These are phyloP conservation scores for Tiliacea aurago DNA, from an alignment of 2,888 invertebrate genomes.

Conservation along the genomic window DNA sequence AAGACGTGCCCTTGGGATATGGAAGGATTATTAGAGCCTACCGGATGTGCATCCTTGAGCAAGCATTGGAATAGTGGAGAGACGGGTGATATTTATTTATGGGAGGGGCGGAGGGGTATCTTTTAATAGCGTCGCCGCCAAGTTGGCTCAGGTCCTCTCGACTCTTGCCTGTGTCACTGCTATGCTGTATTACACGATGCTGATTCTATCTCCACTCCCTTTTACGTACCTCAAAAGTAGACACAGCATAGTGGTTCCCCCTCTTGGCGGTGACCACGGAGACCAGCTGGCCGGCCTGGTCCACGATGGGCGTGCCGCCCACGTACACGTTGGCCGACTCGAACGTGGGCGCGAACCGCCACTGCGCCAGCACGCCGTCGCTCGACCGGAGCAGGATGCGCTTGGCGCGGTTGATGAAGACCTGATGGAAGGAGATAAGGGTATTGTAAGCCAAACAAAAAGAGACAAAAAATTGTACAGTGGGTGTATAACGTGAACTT, in stretches of 20 bases:
- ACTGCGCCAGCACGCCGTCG: conserved; percentile 84
- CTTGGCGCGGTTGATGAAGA: conserved; percentile 86
- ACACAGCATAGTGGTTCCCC: conserved; percentile 86
- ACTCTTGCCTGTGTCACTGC: no score
- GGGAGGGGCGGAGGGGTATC: no score
- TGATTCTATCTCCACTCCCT: no score
- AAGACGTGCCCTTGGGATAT: no score
- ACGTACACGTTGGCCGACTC: conserved; percentile 83
- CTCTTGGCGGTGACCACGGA: conserved; percentile 82
- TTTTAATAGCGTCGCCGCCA: no score
- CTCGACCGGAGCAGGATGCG: conserved; percentile 81
- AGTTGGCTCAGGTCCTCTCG: no score
- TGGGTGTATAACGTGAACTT: conserved; percentile 44
- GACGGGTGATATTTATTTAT: no score
- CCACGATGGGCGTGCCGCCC: conserved; percentile 82
- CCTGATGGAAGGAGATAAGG: conserved; percentile 67
- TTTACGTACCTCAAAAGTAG: conserved; percentile 76
- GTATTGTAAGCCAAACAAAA: not conserved
- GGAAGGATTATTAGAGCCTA: no score
- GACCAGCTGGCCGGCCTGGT: conserved; percentile 78
- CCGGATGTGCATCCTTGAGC: no score
- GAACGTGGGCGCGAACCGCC: conserved; percentile 85
- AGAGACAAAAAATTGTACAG: not conserved
- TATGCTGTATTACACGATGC: no score
- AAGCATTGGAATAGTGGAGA: no score